Base-by-base conservation (phyloP, 2,888 invertebrate species). In the Parthenolecanium corni region DNA sequence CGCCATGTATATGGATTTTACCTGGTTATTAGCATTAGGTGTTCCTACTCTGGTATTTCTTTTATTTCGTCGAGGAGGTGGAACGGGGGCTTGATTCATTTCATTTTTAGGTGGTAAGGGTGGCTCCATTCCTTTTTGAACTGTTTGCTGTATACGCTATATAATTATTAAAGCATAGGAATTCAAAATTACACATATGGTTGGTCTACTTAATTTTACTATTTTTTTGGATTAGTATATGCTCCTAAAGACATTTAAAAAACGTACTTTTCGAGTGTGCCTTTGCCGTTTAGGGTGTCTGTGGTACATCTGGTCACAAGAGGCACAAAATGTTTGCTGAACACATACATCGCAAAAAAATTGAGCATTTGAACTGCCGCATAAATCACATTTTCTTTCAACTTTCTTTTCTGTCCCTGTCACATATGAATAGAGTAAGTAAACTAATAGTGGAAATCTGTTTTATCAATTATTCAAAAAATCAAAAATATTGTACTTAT, bases 261-360 rank as follows among this genome's bases (percentile, higher is more conserved):
- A n/a, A n/a, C n/a, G n/a, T 24, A 85, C 88, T 78, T 86, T 85
- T 71, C 93, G 78, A 67, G 83, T 77, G 72, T 93, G 93, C 67
- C 80, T 78, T 69, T 86, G 83, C 66, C 92, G 78, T 71, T 92
- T 91, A 0, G 93, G 92, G 73, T 93, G 93, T 67, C 90, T 80
- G 74, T 93, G 92, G 75, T 89, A 93, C 88, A 92, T 91, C 72
- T 91, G 90, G 73, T 93, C 92, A 76, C 93, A 93, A 49, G 89
- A 87, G 64, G 85, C 82, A 73, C 93, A 93, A 69, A 91, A 90
- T 63, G 86, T 85, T 70, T 89, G 89, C 20, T 83, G 81, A 42
- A 81, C 80, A 74, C 93, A 93, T 72, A 86, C 84, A 64, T 87
- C 82, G 75, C 93, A 93, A 40, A 83, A 81, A 6, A 92, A 86